Evolutionary conservation across 2,113 vertebrate species (phyloP).

Genomic region (Mus musculus): DNA sequence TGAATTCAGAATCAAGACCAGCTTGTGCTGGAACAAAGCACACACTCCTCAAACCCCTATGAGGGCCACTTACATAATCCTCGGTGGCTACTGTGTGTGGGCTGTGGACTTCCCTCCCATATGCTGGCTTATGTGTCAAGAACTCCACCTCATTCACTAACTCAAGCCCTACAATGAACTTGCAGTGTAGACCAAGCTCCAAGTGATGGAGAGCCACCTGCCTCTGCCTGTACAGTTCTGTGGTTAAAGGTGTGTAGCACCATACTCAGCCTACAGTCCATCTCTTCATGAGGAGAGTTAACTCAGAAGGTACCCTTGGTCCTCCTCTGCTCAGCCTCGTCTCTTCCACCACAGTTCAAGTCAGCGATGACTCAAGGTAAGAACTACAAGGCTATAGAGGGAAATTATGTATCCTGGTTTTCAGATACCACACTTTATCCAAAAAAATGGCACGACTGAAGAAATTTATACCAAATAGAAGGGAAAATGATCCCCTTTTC

Average conservation of each 20-base stretch:
- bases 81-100: background rate
- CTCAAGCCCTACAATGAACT: constrained; percentile 14
- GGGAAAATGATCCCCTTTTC: constrained; percentile 41
- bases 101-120: background rate
- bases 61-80: background rate
- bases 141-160: background rate
- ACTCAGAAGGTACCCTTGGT: background rate
- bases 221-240: background rate
- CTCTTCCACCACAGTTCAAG: background rate
- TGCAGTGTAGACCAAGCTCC: background rate
- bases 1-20: background rate
- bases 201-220: background rate
- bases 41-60: background rate
- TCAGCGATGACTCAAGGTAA: constrained; percentile 35
- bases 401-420: constrained; percentile 6
- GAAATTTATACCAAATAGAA: background rate
- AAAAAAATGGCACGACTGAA: constrained; percentile 30
- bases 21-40: constrained; percentile 14
- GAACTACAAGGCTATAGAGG: background rate
- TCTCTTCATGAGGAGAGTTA: background rate
- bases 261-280: background rate
- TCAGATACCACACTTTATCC: background rate
- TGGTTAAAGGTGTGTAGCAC: background rate
- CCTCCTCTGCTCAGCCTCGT: background rate
- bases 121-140: background rate